These are phyloP conservation scores for Lepetodrilus schrolli DNA, from an alignment of 2,888 invertebrate genomes.

Conservation along the genomic window DNA sequence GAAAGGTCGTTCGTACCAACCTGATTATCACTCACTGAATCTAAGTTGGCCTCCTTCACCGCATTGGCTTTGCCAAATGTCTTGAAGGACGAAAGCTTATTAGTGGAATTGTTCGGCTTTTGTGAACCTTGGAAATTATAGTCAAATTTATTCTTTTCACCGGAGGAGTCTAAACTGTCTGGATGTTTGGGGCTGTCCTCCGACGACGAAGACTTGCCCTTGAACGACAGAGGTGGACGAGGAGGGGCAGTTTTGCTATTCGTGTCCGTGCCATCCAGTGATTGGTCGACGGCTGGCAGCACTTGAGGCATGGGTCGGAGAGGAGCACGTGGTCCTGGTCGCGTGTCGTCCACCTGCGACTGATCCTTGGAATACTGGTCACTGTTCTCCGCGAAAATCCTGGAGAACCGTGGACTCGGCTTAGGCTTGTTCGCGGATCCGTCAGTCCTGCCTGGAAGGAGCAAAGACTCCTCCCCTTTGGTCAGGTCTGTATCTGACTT, in stretches of 20 bases:
- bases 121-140: slow-evolving; percentile 23
- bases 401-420: slow-evolving; percentile 67
- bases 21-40: slow-evolving; percentile 39
- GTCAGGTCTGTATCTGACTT: slow-evolving; percentile 35
- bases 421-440: slow-evolving; percentile 52
- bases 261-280: not conserved
- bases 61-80: slow-evolving; percentile 42
- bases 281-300: slow-evolving; percentile 26
- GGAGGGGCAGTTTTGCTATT: slow-evolving; percentile 46
- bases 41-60: slow-evolving; percentile 43
- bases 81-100: slow-evolving; percentile 47
- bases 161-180: not conserved
- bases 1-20: slow-evolving; percentile 49
- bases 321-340: slow-evolving; percentile 27
- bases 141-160: slow-evolving; percentile 21
- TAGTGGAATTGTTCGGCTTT: slow-evolving; percentile 34
- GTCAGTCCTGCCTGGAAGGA: not conserved
- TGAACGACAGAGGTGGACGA: slow-evolving; percentile 51
- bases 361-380: slow-evolving; percentile 41
- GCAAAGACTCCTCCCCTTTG: not conserved
- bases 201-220: slow-evolving; percentile 46
- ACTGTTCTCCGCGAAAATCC: slow-evolving; percentile 56
- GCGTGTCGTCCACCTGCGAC: slow-evolving; percentile 24
- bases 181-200: slow-evolving; percentile 29
- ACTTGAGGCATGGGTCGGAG: slow-evolving; percentile 20